These are phyloP conservation scores for Polydrusus cervinus DNA, from an alignment of 2,888 invertebrate species.

Conservation along the genomic window DNA sequence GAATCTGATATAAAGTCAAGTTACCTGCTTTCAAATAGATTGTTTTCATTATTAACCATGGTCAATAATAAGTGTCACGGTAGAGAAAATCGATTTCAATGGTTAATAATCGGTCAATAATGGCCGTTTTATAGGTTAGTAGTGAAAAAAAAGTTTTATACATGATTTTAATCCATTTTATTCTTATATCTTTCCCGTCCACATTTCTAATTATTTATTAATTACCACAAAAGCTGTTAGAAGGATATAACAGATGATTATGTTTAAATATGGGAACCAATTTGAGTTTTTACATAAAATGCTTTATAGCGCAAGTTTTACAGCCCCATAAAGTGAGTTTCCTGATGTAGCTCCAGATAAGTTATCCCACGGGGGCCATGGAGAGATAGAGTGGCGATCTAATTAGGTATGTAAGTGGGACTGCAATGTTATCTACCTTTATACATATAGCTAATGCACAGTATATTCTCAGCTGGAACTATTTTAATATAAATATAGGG, in stretches of 20 bases:
- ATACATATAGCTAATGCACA: conserved; percentile 1
- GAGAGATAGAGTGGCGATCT: conserved; percentile 52
- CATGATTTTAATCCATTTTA: too few relatives aligned
- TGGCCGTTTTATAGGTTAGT: too few relatives aligned
- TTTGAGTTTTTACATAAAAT: conserved; percentile 52
- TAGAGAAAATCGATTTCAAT: too few relatives aligned
- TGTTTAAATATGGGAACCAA: conserved; percentile 41
- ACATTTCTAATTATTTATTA: not conserved
- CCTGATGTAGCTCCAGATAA: conserved; percentile 52
- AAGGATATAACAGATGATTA: conserved; percentile 8
- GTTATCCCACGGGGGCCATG: conserved; percentile 45
- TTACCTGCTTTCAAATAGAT: too few relatives aligned
- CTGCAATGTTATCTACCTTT: conserved; percentile 45
- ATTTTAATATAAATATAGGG: conserved; percentile 5
- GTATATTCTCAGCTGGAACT: not conserved
- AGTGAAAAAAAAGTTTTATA: too few relatives aligned
- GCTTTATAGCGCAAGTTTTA: conserved; percentile 52
- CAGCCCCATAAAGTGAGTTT: conserved; percentile 53
- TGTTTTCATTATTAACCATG: too few relatives aligned
- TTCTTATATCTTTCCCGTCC: too few relatives aligned
- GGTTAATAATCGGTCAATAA: too few relatives aligned
- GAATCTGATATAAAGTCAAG: too few relatives aligned
- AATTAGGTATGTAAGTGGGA: conserved; percentile 54
- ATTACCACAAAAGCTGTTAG: not conserved
- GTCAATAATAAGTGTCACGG: too few relatives aligned